Base-by-base conservation (phyloP, 2,888 invertebrate species). In the Andrena dorsata region DNA sequence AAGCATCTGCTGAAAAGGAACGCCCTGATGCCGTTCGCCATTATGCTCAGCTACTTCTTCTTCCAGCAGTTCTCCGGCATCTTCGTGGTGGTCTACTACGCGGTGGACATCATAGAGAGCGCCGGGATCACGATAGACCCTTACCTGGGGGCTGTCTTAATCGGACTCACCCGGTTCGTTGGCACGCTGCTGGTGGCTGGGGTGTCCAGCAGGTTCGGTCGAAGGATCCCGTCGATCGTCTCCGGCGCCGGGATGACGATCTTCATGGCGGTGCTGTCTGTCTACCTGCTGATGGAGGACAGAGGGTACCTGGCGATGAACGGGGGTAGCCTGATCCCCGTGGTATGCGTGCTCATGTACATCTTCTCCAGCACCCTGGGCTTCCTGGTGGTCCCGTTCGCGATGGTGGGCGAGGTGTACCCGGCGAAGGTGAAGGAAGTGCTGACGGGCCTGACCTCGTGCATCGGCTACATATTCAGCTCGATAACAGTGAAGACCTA, bases 11-110 rank as follows among this genome's bases (percentile, higher is more conserved):
- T 90, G 7, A 91, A 93, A 72, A 94, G 94, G 0, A 93, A 93
- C 66, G 94, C 94, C 1, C 90, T 94, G 60, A 93, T 94, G 71
- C 95, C 95, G 0, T 94, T 95, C 70, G 60, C 91, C 7, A 93
- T 95, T 13, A 94, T 95, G 87, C 84, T 94, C 2, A 80, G 89
- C 0, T 95, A 94, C 88, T 95, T 95, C 90, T 94, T 95, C 83
- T 95, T 95, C 87, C 95, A 95, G 89, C 96, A 96, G 89, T 95
- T 95, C 82, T 94, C 95, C 4, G 96, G 96, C 0, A 94, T 94
- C 2, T 95, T 95, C 82, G 94, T 95, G 0, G 92, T 95, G 1
- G 94, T 96, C 8, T 95, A 95, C 83, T 96, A 95, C 86, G 95
- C 95, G 10, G 94, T 95, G 0, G 94, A 95, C 82, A 94, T 96